These are phyloP conservation scores for Xestia xanthographa DNA, from an alignment of 2,888 invertebrate species.

Conservation along the genomic window DNA sequence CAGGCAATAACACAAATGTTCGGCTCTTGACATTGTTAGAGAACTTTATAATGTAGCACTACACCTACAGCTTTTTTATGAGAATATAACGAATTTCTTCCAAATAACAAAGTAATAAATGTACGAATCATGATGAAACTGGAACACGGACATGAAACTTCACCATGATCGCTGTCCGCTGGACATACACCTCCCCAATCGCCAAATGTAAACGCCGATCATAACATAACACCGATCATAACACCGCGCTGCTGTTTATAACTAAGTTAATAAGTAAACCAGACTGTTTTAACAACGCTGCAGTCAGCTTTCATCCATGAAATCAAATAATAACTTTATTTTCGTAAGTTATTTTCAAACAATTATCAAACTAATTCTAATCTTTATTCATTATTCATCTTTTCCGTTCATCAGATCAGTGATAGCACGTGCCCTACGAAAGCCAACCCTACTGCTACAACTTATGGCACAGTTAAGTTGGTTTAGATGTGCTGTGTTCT, in stretches of 20 bases:
- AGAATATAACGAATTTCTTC: neutral
- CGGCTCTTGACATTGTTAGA: neutral
- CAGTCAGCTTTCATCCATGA: neutral
- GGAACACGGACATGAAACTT: too few species aligned
- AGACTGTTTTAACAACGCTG: neutral
- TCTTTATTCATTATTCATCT: too few species aligned
- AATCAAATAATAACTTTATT: neutral
- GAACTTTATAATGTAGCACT: neutral
- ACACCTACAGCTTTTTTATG: neutral
- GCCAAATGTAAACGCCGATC: neutral
- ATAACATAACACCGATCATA: too few species aligned
- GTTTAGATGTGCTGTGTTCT: neutral
- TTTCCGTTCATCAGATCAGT: too few species aligned
- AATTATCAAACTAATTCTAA: neutral
- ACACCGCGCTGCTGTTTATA: neutral
- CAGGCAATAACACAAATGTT: too few species aligned
- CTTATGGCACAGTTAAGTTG: neutral
- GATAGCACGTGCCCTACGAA: neutral
- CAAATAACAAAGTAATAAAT: too few species aligned
- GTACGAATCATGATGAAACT: neutral
- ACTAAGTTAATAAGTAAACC: neutral
- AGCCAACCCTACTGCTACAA: neutral
- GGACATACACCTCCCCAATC: too few species aligned
- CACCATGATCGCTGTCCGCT: too few species aligned
- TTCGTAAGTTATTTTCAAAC: neutral